These are phyloP conservation scores for Hypotaenidia okinawae DNA, from an alignment of 2,797 vertebrate genomes.

Conservation along the genomic window DNA sequence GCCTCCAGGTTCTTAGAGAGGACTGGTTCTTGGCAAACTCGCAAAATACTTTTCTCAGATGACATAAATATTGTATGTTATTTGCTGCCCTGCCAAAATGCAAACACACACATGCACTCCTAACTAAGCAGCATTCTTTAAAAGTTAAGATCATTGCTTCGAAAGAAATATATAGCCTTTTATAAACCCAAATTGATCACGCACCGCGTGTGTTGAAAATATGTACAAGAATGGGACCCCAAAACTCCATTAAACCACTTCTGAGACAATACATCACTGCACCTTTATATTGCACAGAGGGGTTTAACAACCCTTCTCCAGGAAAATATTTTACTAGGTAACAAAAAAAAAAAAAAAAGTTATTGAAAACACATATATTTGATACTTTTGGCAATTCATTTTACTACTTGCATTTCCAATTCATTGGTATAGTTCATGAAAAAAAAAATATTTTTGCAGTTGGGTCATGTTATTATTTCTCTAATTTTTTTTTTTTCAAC, in stretches of 20 bases:
- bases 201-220: slow-evolving; percentile 24
- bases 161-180: slow-evolving; percentile 17
- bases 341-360: slow-evolving; percentile 47
- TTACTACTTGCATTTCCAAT: slow-evolving; percentile 64
- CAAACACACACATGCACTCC: neutral
- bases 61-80: slow-evolving; percentile 22
- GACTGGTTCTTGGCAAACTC: neutral
- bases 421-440: slow-evolving; percentile 58
- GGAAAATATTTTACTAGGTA: slow-evolving; percentile 64
- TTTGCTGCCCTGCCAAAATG: slow-evolving; percentile 50
- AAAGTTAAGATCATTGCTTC: slow-evolving; percentile 15
- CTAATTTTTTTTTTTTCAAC: slow-evolving; percentile 3
- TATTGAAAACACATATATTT: slow-evolving; percentile 63
- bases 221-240: slow-evolving; percentile 33
- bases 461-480: slow-evolving; percentile 50
- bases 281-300: slow-evolving; percentile 46
- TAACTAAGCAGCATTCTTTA: slow-evolving; percentile 24
- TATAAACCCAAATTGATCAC: slow-evolving; percentile 52
- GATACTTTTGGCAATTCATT: slow-evolving; percentile 63
- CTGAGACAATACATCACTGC: slow-evolving; percentile 41
- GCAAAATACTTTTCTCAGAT: slow-evolving; percentile 15
- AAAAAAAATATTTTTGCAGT: slow-evolving; percentile 53
- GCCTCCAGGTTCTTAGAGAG: neutral
- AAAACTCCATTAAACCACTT: slow-evolving; percentile 60
- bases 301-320: slow-evolving; percentile 49